Evolutionary conservation across 1,140 invertebrate species (phyloP).

Genomic region (Drosophila nigromelanica): DNA sequence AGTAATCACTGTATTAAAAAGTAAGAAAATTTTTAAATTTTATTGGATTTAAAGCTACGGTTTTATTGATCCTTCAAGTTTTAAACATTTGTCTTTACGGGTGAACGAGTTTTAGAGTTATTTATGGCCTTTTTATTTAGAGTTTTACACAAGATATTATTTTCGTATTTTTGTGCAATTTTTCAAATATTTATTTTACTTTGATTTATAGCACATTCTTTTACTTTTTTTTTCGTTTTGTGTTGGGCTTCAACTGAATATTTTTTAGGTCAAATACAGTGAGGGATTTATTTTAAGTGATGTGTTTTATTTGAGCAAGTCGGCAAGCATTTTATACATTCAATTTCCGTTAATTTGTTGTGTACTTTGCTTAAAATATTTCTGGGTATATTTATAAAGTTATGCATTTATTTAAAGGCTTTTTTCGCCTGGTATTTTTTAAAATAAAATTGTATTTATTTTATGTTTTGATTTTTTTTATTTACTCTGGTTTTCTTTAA

Average conservation of each 20-base stretch:
- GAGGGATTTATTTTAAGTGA: neutral
- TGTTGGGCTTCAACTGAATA: conserved; percentile 3
- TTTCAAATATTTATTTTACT: conserved; percentile 33
- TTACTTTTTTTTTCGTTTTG: conserved; percentile 22
- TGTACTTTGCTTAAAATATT: neutral
- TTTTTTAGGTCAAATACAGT: neutral
- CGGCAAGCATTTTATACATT: conserved; percentile 17
- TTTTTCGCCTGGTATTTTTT: neutral
- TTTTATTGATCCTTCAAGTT: conserved; percentile 24
- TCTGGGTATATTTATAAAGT: neutral
- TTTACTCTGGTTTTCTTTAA: too few species aligned
- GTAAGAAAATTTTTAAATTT: conserved; percentile 11
- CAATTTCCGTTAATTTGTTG: conserved; percentile 10
- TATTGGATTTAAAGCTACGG: too few species aligned
- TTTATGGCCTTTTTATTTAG: conserved; percentile 11
- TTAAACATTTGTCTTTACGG: neutral
- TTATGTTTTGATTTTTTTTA: neutral
- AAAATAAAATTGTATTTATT: conserved; percentile 2
- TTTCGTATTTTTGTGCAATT: conserved; percentile 34
- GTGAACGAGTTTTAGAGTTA: neutral
- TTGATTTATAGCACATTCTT: conserved; percentile 54
- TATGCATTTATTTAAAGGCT: neutral
- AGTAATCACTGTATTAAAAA: conserved; percentile 35
- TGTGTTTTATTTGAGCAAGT: conserved; percentile 23
- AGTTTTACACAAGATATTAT: conserved; percentile 26